phyloP scores from a whole-genome alignment of 2,113 vertebrate genomes.

The Orthochromis malagaraziensis region DNA sequence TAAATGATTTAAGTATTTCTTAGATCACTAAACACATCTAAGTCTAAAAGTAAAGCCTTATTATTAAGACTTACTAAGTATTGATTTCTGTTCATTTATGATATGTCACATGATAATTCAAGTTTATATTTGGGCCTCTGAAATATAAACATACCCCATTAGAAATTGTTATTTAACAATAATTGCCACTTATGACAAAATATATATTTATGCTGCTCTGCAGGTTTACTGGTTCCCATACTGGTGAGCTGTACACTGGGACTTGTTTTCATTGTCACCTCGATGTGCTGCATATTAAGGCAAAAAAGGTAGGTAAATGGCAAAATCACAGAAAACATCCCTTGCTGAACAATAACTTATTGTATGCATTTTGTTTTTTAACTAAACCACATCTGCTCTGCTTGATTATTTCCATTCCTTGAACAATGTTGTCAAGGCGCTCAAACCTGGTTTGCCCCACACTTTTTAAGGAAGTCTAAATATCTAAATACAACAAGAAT shows the following conservation, averaged over 20 bases:
- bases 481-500: background rate
- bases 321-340: background rate
- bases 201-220: background rate
- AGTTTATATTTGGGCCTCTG: background rate
- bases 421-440: background rate
- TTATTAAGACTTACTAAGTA: background rate
- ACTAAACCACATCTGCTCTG: background rate
- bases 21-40: background rate
- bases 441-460: background rate
- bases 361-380: background rate
- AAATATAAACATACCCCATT: background rate
- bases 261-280: slow-evolving; percentile 61
- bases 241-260: slow-evolving; percentile 68
- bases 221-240: slow-evolving; percentile 76
- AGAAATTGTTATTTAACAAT: background rate
- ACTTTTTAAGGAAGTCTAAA: background rate
- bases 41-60: background rate
- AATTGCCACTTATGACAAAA: background rate
- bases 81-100: background rate
- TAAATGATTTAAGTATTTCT: background rate
- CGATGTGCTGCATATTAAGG: slow-evolving; percentile 72
- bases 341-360: no score
- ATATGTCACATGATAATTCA: background rate
- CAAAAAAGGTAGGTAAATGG: slow-evolving; percentile 74
- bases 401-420: background rate